Evolutionary conservation across 2,797 vertebrate genomes (phyloP), one percentile per base, ranked within the genome.

Genomic region (Poeciliopsis gracilis): DNA sequence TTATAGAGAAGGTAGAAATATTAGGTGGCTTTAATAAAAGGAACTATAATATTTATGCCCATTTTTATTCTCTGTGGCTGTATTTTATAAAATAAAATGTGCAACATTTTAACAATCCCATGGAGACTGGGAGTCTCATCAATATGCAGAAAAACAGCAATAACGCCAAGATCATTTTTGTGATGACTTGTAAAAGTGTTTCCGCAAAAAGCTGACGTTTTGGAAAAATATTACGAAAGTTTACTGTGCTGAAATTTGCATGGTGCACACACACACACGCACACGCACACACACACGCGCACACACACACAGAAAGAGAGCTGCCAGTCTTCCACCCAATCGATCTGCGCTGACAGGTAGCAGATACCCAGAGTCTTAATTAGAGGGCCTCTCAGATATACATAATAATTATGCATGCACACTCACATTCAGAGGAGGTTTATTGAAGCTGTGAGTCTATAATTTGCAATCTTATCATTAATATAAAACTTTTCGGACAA

Each of bases 331-430:
- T 59, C 59, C 33, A 47, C 77, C 83, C 77, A 75, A 96, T 95
- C 94, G 95, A 96, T 95, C 89, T 85, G 83, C 76, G 88, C 90
- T 94, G 95, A 94, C 95, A 95, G 94, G 94, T 94, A 93, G 85
- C 91, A 93, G 91, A 95, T 95, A 95, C 92, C 93, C 89, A 84
- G 94, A 95, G 95, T 95, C 93, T 95, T 96, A 95, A 96, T 96
- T 96, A 96, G 94, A 94, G 90, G 84, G 93, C 91, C 92, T 91
- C 94, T 94, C 95, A 93, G 93, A 88, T 86, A 89, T 76, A 86
- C 55, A 82, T 80, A 18, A 83, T 61, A 77, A 77, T 82, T 70
- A 85, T 63, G 73, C 80, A 85, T 72, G 80, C 77, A 77, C 71
- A 80, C 77, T 86, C 78, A 82, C 47, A 83, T 72, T 81, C 61